Evolutionary conservation across 2,113 vertebrate species (phyloP), one percentile per base, ranked within the genome.

Genomic region (Panthera leo): DNA sequence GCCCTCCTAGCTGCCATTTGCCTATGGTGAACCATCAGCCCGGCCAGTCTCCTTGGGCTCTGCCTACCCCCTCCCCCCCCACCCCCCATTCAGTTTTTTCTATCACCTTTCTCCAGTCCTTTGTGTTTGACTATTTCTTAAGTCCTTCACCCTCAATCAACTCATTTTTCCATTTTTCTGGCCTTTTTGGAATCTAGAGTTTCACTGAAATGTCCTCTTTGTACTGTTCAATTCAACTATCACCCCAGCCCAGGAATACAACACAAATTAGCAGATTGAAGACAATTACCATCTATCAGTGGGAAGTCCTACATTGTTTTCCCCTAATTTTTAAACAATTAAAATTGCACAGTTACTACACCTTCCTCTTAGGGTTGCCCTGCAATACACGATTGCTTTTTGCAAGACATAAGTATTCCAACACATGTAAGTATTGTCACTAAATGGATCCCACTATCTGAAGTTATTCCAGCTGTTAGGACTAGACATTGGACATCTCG

Each of bases 261-360:
- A 23, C 68, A 76, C 86, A 95, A 94, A 78, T 84, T 53, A 87
- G 63, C 85, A 88, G 42, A 51, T 0, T 51, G 67, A 90, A 91
- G 80, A 97, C 45, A 95, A 70, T 79, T 71, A n/a, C 73, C 68
- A 45, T 93, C 83, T 91, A 68, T 96, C 73, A 89, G 51, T 42
- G 61, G 45, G 68, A 95, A 79, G 61, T 70, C 73, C 79, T 80
- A 70, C 29, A 85, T 23, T 83, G 91, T 87, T 94, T 89, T 80
- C 80, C 84, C 55, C 95, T 86, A 95, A 27, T 7, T 94, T 95
- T 89, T 67, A 93, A 89, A 97, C 90, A 96, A 93, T 86, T 90
- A 91, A 97, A 96, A 96, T 65, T 67, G 29, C 15, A 82, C 18
- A 87, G 31, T 91, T 86, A 93, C 25, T 93, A 53, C 19, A 73